Evolutionary conservation across 2,113 vertebrate genomes (phyloP).

Genomic region (Pollachius pollachius): DNA sequence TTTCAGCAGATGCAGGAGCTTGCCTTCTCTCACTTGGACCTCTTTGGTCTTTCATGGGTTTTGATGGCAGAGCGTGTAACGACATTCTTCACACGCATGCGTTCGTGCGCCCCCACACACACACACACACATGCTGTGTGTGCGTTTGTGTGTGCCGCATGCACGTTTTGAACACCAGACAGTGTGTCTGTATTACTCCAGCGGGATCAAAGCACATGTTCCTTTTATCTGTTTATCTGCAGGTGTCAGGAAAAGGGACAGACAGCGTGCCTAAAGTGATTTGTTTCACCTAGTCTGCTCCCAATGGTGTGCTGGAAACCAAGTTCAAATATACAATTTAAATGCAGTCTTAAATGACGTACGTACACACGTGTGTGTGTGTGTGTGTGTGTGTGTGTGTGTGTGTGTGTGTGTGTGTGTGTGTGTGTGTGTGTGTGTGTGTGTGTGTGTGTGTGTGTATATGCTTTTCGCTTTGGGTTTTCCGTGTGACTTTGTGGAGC

Average conservation of each 20-base stretch:
- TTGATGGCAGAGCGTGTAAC: constrained; percentile 30
- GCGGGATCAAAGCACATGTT: constrained; percentile 43
- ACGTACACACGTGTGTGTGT: not conserved
- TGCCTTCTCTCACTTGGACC: constrained; percentile 30
- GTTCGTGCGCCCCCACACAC: too few species aligned
- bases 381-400: not conserved
- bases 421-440: not conserved
- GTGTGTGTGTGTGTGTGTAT: not conserved
- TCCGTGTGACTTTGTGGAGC: too few species aligned
- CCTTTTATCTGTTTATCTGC: constrained; percentile 40
- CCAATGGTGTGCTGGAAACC: not conserved
- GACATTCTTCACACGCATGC: constrained; percentile 24
- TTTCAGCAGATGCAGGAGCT: constrained; percentile 19
- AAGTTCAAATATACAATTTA: too few species aligned
- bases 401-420: not conserved
- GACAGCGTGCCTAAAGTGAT: constrained; percentile 19
- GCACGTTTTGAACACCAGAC: not conserved
- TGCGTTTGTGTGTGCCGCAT: not conserved
- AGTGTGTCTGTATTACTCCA: constrained; percentile 9
- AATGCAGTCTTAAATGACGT: not conserved
- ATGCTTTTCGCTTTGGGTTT: too few species aligned
- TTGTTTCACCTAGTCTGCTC: not conserved
- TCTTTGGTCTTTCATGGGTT: constrained; percentile 26
- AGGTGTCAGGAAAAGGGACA: constrained; percentile 19
- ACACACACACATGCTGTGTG: constrained; percentile 1